Conservation (phyloP, 2,888 invertebrate species). For the Pristionchus maxplancki region DNA sequence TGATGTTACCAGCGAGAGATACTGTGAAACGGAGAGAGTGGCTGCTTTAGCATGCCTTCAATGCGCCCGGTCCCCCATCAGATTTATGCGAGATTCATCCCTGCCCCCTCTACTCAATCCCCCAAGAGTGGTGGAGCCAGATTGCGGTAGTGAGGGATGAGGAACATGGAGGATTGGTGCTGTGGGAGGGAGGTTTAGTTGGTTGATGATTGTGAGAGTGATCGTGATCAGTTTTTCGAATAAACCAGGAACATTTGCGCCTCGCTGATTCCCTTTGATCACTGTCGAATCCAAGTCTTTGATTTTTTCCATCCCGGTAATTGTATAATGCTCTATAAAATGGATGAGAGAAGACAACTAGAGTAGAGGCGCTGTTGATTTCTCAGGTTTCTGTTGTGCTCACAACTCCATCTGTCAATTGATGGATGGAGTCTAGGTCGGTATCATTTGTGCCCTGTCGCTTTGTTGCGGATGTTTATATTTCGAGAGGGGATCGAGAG, state of each 20-base stretch:
- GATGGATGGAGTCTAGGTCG: background rate
- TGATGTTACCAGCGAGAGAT: background rate
- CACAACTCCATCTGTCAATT: background rate
- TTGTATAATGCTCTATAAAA: no score
- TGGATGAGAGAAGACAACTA: no score
- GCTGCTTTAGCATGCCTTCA: background rate
- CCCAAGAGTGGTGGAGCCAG: background rate
- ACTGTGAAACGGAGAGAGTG: background rate
- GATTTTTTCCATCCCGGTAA: no score
- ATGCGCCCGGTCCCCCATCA: background rate
- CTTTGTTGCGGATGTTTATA: constrained; percentile 1
- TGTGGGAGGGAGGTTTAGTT: background rate
- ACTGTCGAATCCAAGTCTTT: no score
- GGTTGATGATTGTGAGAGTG: background rate
- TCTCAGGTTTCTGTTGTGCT: no score
- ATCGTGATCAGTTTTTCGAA: no score
- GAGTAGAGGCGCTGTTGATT: no score
- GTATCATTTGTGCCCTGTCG: background rate
- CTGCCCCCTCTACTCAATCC: background rate
- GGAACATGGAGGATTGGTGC: background rate
- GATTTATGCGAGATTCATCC: constrained; percentile 22
- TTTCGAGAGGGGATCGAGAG: background rate
- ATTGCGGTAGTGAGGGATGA: background rate
- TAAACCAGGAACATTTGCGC: no score
- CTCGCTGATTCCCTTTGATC: no score